Base-by-base conservation (phyloP, 2,888 invertebrate genomes). In the Hydropsyche betteni region DNA sequence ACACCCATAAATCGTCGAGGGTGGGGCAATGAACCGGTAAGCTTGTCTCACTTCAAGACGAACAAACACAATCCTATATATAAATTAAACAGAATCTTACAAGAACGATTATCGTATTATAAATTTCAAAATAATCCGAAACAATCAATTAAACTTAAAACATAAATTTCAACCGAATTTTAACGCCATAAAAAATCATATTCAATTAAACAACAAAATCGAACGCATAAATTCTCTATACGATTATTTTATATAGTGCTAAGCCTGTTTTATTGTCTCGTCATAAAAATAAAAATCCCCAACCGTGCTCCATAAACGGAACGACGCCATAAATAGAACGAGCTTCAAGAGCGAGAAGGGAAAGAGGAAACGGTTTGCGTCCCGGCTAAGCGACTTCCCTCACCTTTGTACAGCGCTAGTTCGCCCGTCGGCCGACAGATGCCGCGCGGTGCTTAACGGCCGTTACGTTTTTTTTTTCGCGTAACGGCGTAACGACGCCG, bases 381-480 rank as follows among this genome's bases (percentile, higher is more conserved):
- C 80, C 68, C 75, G 74, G 78, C 78, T 79, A 78, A 36, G 14
- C 36, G 7, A 10, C 6, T 6, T 44, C 44, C 7, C 44, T 1
- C 44, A 44, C 44, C 52, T 44, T 77, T 78, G 76, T 75, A 75
- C 24, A 73, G 34, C 36, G 55, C 51, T 8, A 69, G 75, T 78
- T 78, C 75, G 55, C 71, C 61, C 72, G 70, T 73, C 64, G 74
- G 71, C 77, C 77, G 79, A 74, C 77, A 79, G 79, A 79, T 79
- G 79, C 76, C 75, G 34, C 6, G 24, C 34, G 74, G 50, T 50
- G 52, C 33, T 14, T 80, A 82, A 81, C 82, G 82, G 80, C 81
- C 83, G 77, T 74, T 75, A 71, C 71, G 38, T 33, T 61, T 24
- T 24, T n/a, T 61, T 61, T 33, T 61, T 64, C 64, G 6, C 36